Base-by-base conservation (phyloP, 2,113 vertebrate genomes). In the Camarhynchus parvulus region DNA sequence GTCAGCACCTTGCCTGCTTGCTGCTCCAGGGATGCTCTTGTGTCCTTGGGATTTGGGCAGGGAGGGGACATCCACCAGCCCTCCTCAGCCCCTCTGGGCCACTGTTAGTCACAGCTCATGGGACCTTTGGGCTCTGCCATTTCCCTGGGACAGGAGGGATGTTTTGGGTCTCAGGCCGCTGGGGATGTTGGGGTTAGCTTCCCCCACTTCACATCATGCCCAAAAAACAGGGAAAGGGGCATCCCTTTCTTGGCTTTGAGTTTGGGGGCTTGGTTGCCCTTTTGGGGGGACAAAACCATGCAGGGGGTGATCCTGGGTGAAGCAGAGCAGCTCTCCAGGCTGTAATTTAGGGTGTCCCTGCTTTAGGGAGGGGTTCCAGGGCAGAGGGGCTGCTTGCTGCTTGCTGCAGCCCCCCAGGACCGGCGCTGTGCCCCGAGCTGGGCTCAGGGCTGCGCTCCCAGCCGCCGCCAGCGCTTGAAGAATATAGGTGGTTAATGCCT, bases 401-500 rank as follows among this genome's bases (percentile, higher is more conserved):
- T 4, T 1, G 37, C 94, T 96, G 95, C 94, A 89, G 59, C 68
- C 69, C 92, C 88, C 84, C 4, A 35, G 87, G 94, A 92, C 96
- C 95, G 95, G 50, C 94, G 15, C 22, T 2, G 19, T 69, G 91
- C 91, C 68, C 93, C 41, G 19, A 59, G 58, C 96, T 2, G 91
- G 91, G 94, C 20, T 15, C 44, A 23, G 87, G 96, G 93, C 95
- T 84, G 53, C 17, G 94, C 98, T 98, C 96, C 89, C 95, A 87
- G 96, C 94, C 84, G 81, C 96, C 94, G 95, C 1, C 6, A 94
- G 96, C n/a, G 53, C 97, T 97, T 94, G 96, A 95, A 97, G 97
- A 95, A 97, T 97, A 98, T 98, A 98, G 97, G 98, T 97, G 97
- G 97, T 97, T 98, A 98, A 98, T 98, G 98, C 98, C 97, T 98